Evolutionary conservation across 2,888 invertebrate genomes (phyloP).

Genomic region (Clepsis dumicolana): DNA sequence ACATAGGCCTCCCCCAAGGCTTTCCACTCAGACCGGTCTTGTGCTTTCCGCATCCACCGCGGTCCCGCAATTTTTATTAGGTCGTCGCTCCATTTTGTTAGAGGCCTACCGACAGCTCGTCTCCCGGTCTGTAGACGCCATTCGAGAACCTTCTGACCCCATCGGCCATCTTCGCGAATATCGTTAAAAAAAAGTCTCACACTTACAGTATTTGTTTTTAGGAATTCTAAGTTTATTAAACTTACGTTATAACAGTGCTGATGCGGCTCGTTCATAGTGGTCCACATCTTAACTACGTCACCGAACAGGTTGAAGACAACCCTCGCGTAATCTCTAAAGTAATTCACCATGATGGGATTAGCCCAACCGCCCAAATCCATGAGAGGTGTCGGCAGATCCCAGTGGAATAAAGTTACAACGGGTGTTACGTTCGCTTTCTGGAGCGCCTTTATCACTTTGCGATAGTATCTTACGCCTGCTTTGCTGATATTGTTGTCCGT

Average conservation of each 20-base stretch:
- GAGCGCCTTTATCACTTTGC: slow-evolving; percentile 90
- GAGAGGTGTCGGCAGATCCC: slow-evolving; percentile 84
- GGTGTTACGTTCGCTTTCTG: slow-evolving; percentile 88
- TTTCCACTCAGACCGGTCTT: too few species aligned
- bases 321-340: slow-evolving; percentile 84
- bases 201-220: not conserved
- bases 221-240: slow-evolving; percentile 37
- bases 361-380: slow-evolving; percentile 84
- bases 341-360: slow-evolving; percentile 81
- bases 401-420: slow-evolving; percentile 89
- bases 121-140: too few species aligned
- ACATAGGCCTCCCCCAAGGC: too few species aligned
- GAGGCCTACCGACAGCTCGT: too few species aligned
- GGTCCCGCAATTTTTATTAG: too few species aligned
- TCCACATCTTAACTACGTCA: slow-evolving; percentile 89
- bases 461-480: slow-evolving; percentile 91
- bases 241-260: slow-evolving; percentile 80
- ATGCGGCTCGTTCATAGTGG: slow-evolving; percentile 91
- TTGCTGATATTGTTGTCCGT: slow-evolving; percentile 88
- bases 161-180: too few species aligned
- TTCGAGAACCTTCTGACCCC: too few species aligned
- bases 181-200: not conserved
- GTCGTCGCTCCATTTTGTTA: too few species aligned
- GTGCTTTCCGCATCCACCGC: too few species aligned
- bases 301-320: slow-evolving; percentile 87